Evolutionary conservation across 2,888 invertebrate species (phyloP).

Genomic region (Eilema sororculum): DNA sequence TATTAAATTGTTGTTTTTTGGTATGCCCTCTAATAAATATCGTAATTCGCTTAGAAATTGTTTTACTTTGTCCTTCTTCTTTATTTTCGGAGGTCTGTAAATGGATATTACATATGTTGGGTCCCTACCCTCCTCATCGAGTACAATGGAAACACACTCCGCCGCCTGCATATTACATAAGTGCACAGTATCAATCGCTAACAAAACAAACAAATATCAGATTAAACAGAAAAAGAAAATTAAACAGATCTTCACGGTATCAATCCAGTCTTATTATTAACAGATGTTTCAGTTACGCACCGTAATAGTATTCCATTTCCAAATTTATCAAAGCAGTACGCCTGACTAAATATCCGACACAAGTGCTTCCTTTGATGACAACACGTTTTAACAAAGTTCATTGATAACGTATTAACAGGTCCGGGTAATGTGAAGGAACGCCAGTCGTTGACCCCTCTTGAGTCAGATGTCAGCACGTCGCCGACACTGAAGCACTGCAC

Average conservation of each 20-base stretch:
- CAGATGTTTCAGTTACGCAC: not conserved
- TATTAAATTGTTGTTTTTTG: too few relatives aligned
- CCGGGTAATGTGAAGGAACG: slow-evolving; percentile 58
- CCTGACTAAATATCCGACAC: not conserved
- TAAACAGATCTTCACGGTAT: not conserved
- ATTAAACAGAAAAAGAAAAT: too few relatives aligned
- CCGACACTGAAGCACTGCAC: slow-evolving; percentile 77
- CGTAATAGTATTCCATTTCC: not conserved
- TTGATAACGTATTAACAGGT: slow-evolving; percentile 54
- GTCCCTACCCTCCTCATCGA: too few relatives aligned
- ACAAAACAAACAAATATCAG: too few relatives aligned
- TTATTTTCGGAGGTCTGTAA: too few relatives aligned
- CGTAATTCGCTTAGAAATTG: too few relatives aligned
- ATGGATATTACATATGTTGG: too few relatives aligned
- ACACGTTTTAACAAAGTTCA: slow-evolving; percentile 42
- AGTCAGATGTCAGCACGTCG: slow-evolving; percentile 78
- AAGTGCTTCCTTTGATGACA: slow-evolving; percentile 33
- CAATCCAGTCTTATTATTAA: not conserved
- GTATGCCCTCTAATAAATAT: too few relatives aligned
- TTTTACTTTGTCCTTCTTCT: too few relatives aligned
- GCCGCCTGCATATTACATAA: too few relatives aligned
- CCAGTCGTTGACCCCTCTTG: slow-evolving; percentile 75
- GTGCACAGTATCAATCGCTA: too few relatives aligned
- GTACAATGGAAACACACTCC: too few relatives aligned
- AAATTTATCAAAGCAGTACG: slow-evolving; percentile 3